Evolutionary conservation across 2,113 vertebrate genomes (phyloP), one percentile per base, ranked within the genome.

Genomic region (Chaetorhynchus papuensis): DNA sequence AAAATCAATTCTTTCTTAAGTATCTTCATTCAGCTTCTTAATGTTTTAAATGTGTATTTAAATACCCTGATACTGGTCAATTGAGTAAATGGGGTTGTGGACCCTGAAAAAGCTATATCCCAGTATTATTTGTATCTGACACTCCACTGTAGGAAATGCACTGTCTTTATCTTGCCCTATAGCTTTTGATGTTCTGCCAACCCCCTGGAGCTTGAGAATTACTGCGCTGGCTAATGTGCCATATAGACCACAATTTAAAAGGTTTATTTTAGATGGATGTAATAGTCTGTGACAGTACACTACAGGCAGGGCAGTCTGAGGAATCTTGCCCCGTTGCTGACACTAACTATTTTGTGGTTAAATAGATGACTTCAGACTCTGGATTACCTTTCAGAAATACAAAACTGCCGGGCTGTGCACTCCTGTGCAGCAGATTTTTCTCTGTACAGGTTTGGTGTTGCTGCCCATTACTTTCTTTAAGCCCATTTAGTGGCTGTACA

Each of bases 41-140:
- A 41, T 44, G 31, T 56, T 64, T 89, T 63, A 80, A 94, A 76
- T 50, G 35, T 56, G 19, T 79, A 30, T 89, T 93, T 89, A 82
- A 95, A 47, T 53, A 42, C 30, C 39, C 22, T 49, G 24, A n/a
- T 44, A 18, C 53, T 3, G 7, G 56, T 71, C 82, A 70, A 10
- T 64, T 72, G 69, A 85, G 54, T 77, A 80, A 87, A 72, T 50
- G 70, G 49, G 35, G 22, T 31, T 85, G 49, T 54, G 74, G 41
- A 63, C 59, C 27, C 45, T 72, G 75, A 59, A 35, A 33, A 79
- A 83, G n/a, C 27, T 54, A 47, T 61, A 81, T 42, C 15, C 27
- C 28, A 15, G 52, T 28, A 6, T 81, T 70, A 21, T 30, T 77
- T 78, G 27, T 78, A 5, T 65, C 42, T 75, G 45, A 35, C 45